Conservation (phyloP, 2,797 vertebrate genomes). For the Microctenopoma steveboyesi region DNA sequence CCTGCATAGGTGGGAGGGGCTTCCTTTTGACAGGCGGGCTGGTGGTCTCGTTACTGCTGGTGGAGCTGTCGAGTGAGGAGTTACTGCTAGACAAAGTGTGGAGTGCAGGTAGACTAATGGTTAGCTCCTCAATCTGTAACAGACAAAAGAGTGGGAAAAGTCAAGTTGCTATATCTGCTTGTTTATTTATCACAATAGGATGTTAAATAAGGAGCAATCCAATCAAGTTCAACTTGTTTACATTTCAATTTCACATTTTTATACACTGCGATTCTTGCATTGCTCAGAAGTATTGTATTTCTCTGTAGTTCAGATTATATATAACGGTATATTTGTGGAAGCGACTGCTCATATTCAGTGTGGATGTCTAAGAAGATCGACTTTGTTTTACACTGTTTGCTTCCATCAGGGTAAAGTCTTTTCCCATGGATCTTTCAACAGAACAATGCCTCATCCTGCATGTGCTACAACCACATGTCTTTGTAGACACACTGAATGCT, state of each 20-base stretch:
- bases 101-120: slow-evolving; percentile 91
- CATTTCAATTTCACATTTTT: not conserved
- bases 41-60: slow-evolving; percentile 88
- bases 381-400: slow-evolving; percentile 8
- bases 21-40: slow-evolving; percentile 95
- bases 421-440: too few species aligned
- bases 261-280: not conserved
- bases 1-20: slow-evolving; percentile 88
- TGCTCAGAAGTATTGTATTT: not conserved
- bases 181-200: not conserved
- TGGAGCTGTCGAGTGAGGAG: slow-evolving; percentile 92
- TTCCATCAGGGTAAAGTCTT: too few species aligned
- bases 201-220: too few species aligned
- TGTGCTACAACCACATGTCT: too few species aligned
- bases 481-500: too few species aligned
- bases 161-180: not conserved
- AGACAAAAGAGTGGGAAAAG: slow-evolving; percentile 3
- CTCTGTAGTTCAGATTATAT: not conserved
- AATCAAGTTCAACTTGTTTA: not conserved
- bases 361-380: slow-evolving; percentile 31
- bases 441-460: too few species aligned
- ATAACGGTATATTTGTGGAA: not conserved
- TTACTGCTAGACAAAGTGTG: slow-evolving; percentile 88
- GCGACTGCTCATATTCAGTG: slow-evolving; percentile 20
- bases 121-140: slow-evolving; percentile 94